A percentile compares a stretch with the other conserved stretches of the same genome.
Evolutionary conservation across 2,797 vertebrate genomes (phyloP).

Genomic region (Myiothlypis coronata): DNA sequence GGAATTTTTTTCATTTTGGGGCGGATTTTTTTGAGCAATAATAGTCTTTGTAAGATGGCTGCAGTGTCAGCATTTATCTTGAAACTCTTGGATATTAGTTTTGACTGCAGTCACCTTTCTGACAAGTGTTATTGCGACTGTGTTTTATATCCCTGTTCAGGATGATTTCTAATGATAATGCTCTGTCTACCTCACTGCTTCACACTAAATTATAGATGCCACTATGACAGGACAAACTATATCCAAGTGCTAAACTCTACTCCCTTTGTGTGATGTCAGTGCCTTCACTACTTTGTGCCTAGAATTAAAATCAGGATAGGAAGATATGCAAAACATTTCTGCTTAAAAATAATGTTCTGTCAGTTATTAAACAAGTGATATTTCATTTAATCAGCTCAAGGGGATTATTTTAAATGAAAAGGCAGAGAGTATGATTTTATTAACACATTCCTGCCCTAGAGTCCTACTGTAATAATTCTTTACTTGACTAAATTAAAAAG

Average conservation of each 20-base stretch:
- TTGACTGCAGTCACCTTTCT: constrained; percentile 82
- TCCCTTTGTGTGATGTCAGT: constrained; percentile 76
- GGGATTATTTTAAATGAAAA: constrained; percentile 83
- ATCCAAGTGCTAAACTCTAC: constrained; percentile 62
- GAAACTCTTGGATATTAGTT: constrained; percentile 83
- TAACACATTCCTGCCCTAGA: constrained; percentile 83
- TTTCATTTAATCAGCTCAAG: constrained; percentile 85
- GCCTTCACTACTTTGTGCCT: constrained; percentile 63
- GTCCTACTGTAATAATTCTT: constrained; percentile 77
- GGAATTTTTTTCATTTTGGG: constrained; percentile 23
- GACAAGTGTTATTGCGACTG: constrained; percentile 84
- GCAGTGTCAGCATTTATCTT: constrained; percentile 83
- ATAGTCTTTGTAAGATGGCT: constrained; percentile 76
- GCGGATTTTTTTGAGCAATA: constrained; percentile 60
- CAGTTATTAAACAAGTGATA: constrained; percentile 85
- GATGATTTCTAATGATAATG: constrained; percentile 84
- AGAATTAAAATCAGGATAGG: constrained; percentile 70
- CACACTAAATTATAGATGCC: constrained; percentile 80
- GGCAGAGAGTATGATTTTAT: constrained; percentile 78
- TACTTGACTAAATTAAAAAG: constrained; percentile 80
- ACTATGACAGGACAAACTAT: constrained; percentile 76
- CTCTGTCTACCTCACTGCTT: constrained; percentile 80
- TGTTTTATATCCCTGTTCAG: constrained; percentile 84
- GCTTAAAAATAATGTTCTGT: constrained; percentile 82
- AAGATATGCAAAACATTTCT: constrained; percentile 80